Base-by-base conservation (phyloP, 2,113 vertebrate genomes). In the Prochilodus magdalenae region DNA sequence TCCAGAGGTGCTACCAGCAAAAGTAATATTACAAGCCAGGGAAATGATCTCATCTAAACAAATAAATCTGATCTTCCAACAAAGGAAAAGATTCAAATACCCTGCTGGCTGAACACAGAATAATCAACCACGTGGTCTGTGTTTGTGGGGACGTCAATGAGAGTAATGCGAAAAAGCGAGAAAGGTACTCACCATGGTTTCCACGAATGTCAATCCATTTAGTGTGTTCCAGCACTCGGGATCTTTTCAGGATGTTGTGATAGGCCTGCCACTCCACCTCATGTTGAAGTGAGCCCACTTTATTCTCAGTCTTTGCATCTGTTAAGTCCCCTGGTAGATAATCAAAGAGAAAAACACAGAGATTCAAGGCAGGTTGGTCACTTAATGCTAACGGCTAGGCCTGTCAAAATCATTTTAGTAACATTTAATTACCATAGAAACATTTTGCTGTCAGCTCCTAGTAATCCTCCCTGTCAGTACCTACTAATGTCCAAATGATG, bases 221-320 rank as follows among this genome's bases (percentile, higher is more conserved):
- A 0, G 96, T 99, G 91, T 95, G 96, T 89, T 98, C 94, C 94
- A 96, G 91, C 84, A 99, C 97, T 1, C 88, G 93, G 0, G 97
- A 96, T 90, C 93, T 95, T 91, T 97, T 99, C 84, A 99, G 90
- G 87, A 97, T 87, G 86, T 93, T 93, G 76, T 97, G 94, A 83
- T 99, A 99, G 83, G 93, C 96, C 89, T 97, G 96, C 98, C 98
- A 99, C 87, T 99, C 98, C 80, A 93, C 93, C 83, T 99, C 97
- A 7, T 96, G 84, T 85, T 99, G 98, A 73, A 92, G 94, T 78
- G 98, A 99, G 44, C 97, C 98, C 86, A 98, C 84, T 84, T 94
- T 95, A 87, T 95, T 96, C 89, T 95, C 94, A 2, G 96, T 96
- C 92, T 97, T 98, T 2, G 95, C 96, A 87, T 99, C 98, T 26